A percentile compares a stretch with the other conserved stretches of the same genome.
These are phyloP conservation scores for Protaetia brevitarsis DNA, from an alignment of 1,140 invertebrate species.

Conservation along the genomic window DNA sequence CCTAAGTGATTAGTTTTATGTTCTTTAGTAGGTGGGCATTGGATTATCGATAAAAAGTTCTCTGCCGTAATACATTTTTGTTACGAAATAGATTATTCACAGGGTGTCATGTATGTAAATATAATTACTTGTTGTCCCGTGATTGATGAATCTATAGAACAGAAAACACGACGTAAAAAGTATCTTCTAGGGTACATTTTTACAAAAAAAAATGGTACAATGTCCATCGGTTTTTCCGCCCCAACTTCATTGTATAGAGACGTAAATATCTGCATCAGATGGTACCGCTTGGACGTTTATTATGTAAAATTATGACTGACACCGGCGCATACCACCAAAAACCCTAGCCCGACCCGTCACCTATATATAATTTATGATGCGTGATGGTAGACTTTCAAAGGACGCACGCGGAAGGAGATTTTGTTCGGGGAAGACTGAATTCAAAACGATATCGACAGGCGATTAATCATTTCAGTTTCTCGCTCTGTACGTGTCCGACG, in stretches of 20 bases:
- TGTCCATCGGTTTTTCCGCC: not conserved
- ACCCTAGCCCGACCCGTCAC: not conserved
- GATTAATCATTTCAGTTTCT: not conserved
- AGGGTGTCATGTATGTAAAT: too few relatives aligned
- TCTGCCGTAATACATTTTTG: too few relatives aligned
- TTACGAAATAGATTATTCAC: too few relatives aligned
- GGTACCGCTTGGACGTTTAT: not conserved
- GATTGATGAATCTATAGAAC: too few relatives aligned
- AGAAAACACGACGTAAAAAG: too few relatives aligned
- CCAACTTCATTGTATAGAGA: not conserved
- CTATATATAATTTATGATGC: not conserved
- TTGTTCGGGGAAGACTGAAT: not conserved
- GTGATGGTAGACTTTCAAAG: not conserved
- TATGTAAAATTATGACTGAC: not conserved
- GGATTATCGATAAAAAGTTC: too few relatives aligned
- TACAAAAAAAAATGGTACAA: not conserved
- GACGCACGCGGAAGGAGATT: not conserved
- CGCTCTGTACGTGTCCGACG: not conserved
- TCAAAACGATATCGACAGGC: not conserved
- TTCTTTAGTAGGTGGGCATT: too few relatives aligned
- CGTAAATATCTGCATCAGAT: not conserved
- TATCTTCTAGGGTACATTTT: not conserved
- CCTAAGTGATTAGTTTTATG: too few relatives aligned
- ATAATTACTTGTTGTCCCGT: too few relatives aligned
- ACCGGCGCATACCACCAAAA: slow-evolving; percentile 1